These are phyloP conservation scores for Tipula helvola DNA, from an alignment of 2,888 invertebrate genomes.

Conservation along the genomic window DNA sequence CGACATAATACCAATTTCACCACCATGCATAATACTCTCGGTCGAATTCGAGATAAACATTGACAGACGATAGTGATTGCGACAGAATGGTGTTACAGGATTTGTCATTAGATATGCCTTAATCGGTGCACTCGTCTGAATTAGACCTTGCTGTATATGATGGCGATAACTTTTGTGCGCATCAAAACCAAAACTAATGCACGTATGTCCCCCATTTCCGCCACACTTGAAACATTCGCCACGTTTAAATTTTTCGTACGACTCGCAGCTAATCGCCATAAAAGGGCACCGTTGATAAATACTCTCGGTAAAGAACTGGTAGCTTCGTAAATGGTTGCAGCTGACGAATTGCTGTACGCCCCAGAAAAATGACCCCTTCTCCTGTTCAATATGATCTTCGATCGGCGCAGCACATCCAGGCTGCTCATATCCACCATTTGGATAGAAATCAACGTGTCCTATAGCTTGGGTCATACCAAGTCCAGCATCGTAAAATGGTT, in stretches of 20 bases:
- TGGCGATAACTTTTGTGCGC: slow-evolving; percentile 42
- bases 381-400: slow-evolving; percentile 48
- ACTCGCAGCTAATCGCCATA: slow-evolving; percentile 63
- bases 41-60: slow-evolving; percentile 57
- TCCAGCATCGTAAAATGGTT: slow-evolving; percentile 60
- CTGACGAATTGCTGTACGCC: slow-evolving; percentile 48
- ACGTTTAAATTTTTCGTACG: slow-evolving; percentile 58
- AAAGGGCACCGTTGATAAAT: slow-evolving; percentile 67
- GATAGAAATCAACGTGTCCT: slow-evolving; percentile 85
- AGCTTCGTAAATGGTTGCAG: slow-evolving; percentile 79
- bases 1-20: slow-evolving; percentile 62
- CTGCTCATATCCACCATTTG: slow-evolving; percentile 75
- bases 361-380: slow-evolving; percentile 47
- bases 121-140: slow-evolving; percentile 40
- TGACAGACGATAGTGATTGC: slow-evolving; percentile 69
- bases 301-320: slow-evolving; percentile 73
- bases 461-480: slow-evolving; percentile 71
- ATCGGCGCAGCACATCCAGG: slow-evolving; percentile 53
- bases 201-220: slow-evolving; percentile 47
- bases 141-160: slow-evolving; percentile 35
- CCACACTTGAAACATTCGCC: slow-evolving; percentile 61
- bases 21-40: slow-evolving; percentile 57
- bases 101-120: slow-evolving; percentile 63
- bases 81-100: slow-evolving; percentile 57
- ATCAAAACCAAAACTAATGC: slow-evolving; percentile 56